Percentiles rank a stretch among this genome's conserved stretches.
Evolutionary conservation across 1,140 invertebrate species (phyloP).

Genomic region (Phymastichus coffea): DNA sequence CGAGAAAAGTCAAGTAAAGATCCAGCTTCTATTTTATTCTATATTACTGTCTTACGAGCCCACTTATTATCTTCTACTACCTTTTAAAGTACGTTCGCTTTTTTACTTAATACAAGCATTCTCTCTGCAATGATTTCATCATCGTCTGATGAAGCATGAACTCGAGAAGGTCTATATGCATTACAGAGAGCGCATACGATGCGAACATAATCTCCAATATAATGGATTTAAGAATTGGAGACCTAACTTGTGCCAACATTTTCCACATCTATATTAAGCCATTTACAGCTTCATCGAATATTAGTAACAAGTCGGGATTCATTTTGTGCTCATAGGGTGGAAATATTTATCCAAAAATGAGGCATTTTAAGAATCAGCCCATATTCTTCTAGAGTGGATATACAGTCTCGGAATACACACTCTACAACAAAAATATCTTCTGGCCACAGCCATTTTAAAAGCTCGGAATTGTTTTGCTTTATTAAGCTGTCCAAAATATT

Average conservation of each 20-base stretch:
- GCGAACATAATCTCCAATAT: constrained; percentile 1
- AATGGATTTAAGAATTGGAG: constrained; percentile 3
- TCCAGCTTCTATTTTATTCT: too few species aligned
- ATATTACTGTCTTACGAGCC: too few species aligned
- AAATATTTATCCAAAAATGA: not conserved
- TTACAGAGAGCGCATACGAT: constrained; percentile 6
- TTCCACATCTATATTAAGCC: not conserved
- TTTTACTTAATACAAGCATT: not conserved
- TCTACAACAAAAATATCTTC: not conserved
- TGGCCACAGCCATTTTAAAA: not conserved
- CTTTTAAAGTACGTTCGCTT: not conserved
- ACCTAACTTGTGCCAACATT: not conserved
- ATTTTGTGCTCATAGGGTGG: not conserved
- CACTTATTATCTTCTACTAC: too few species aligned
- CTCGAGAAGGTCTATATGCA: constrained; percentile 3
- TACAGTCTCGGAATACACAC: too few species aligned
- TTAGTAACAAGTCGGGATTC: not conserved
- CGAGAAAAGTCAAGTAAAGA: not conserved
- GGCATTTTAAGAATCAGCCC: too few species aligned
- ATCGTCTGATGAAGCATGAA: too few species aligned
- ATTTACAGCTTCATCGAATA: not conserved
- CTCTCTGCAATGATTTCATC: too few species aligned
- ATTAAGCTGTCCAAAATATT: constrained; percentile 3
- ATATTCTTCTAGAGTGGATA: too few species aligned
- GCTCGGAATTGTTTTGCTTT: not conserved